Conservation (phyloP, 2,888 invertebrate species). For the Cataglyphis livida region DNA sequence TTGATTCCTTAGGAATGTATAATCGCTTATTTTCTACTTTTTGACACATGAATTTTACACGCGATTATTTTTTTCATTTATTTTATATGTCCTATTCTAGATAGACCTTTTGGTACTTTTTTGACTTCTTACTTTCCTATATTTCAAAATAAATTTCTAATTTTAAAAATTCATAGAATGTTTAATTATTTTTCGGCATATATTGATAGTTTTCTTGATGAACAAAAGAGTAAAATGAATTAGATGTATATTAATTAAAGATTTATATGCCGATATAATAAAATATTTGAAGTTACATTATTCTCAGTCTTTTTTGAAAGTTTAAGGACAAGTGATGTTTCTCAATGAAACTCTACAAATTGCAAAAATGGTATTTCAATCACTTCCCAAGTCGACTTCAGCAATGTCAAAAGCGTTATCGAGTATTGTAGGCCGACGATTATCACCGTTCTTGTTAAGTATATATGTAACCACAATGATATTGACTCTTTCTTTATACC, state of each 20-base stretch:
- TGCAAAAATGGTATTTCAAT: constrained; percentile 10
- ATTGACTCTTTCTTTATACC: constrained; percentile 44
- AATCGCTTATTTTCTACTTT: background rate
- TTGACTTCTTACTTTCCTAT: background rate
- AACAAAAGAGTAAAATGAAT: background rate
- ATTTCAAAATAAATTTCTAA: background rate
- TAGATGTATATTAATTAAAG: background rate
- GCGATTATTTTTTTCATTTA: background rate
- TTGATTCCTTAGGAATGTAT: background rate
- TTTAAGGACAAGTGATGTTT: background rate
- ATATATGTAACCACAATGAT: constrained; percentile 43
- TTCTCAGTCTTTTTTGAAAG: constrained; percentile 2
- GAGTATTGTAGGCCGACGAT: constrained; percentile 72
- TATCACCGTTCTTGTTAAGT: constrained; percentile 64
- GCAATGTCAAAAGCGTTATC: constrained; percentile 52
- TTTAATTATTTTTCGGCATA: background rate
- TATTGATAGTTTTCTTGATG: background rate
- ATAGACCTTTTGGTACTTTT: background rate
- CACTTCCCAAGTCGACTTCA: constrained; percentile 23
- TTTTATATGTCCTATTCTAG: background rate
- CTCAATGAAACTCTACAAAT: background rate
- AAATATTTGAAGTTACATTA: background rate
- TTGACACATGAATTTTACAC: background rate
- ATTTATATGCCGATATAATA: background rate
- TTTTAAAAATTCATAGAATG: background rate